Percentiles rank a stretch among this genome's conserved stretches.
Evolutionary conservation across 2,113 vertebrate species (phyloP).

Genomic region (Bombycilla garrulus): DNA sequence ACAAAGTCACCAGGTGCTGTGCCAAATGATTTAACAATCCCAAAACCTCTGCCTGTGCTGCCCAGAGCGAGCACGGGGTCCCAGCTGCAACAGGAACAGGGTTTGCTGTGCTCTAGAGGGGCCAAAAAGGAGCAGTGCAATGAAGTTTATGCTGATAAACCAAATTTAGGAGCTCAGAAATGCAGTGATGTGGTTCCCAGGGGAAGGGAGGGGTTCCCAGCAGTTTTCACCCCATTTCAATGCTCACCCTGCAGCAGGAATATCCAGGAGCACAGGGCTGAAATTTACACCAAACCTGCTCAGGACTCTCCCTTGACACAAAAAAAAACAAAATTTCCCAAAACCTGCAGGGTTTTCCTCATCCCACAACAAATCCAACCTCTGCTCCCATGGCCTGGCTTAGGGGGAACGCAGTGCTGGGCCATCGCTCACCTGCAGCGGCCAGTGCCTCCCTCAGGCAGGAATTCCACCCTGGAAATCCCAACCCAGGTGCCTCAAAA

Average conservation of each 20-base stretch:
- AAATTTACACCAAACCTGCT: rapidly evolving
- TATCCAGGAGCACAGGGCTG: no score
- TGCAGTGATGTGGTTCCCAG: rapidly evolving
- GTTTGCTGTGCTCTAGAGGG: rapidly evolving
- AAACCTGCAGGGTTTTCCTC: rapidly evolving
- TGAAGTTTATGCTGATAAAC: rapidly evolving
- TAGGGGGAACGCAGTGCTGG: background rate
- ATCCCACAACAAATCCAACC: rapidly evolving
- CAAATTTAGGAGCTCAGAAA: background rate
- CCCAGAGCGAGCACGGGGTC: rapidly evolving
- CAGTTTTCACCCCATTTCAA: rapidly evolving
- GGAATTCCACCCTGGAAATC: rapidly evolving
- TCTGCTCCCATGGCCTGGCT: background rate
- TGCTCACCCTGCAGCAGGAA: rapidly evolving
- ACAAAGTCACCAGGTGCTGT: background rate
- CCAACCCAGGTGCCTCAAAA: background rate
- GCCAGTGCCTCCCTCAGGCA: rapidly evolving
- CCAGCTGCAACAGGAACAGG: rapidly evolving
- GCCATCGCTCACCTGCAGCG: background rate
- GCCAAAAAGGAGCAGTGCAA: background rate
- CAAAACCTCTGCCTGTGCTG: background rate
- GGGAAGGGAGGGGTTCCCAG: no score
- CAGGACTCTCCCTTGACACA: background rate
- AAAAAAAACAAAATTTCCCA: background rate
- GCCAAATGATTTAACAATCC: background rate